Evolutionary conservation across 1,140 invertebrate genomes (phyloP).

Genomic region (Anadara kagoshimensis): DNA sequence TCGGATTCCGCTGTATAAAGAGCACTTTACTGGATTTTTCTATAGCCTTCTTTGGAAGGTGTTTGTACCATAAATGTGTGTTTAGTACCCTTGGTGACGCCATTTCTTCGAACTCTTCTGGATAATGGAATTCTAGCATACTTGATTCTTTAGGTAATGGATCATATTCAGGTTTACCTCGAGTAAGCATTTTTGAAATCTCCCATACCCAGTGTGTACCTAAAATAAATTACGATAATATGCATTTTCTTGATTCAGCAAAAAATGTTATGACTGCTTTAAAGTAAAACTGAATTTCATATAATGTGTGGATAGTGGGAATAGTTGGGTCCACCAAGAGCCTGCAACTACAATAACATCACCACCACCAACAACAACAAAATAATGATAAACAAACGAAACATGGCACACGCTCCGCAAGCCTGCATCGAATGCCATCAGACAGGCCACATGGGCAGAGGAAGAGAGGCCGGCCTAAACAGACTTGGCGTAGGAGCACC

Average conservation of each 20-base stretch:
- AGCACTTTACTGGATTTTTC: slow-evolving; percentile 43
- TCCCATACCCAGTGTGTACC: slow-evolving; percentile 58
- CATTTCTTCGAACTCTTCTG: slow-evolving; percentile 29
- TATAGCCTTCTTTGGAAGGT: slow-evolving; percentile 24
- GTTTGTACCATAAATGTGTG: slow-evolving; percentile 40
- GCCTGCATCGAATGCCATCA: too few species aligned
- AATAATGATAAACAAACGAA: too few species aligned
- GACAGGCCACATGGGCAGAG: too few species aligned
- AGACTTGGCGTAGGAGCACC: too few species aligned
- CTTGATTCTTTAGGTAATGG: slow-evolving; percentile 33
- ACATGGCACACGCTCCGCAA: too few species aligned
- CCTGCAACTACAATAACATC: not conserved
- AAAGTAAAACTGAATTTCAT: not conserved
- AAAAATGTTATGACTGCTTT: too few species aligned
- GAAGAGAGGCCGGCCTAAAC: too few species aligned
- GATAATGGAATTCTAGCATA: slow-evolving; percentile 43
- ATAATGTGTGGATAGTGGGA: not conserved
- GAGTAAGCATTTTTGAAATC: slow-evolving; percentile 42
- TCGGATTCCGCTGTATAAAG: slow-evolving; percentile 49
- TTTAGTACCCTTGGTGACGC: slow-evolving; percentile 48
- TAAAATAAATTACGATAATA: not conserved
- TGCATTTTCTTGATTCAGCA: too few species aligned
- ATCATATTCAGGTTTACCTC: slow-evolving; percentile 29
- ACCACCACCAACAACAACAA: not conserved
- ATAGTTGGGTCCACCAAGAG: not conserved